Evolutionary conservation across 2,888 invertebrate species (phyloP).

Genomic region (Himalopsyche kuldschensis): DNA sequence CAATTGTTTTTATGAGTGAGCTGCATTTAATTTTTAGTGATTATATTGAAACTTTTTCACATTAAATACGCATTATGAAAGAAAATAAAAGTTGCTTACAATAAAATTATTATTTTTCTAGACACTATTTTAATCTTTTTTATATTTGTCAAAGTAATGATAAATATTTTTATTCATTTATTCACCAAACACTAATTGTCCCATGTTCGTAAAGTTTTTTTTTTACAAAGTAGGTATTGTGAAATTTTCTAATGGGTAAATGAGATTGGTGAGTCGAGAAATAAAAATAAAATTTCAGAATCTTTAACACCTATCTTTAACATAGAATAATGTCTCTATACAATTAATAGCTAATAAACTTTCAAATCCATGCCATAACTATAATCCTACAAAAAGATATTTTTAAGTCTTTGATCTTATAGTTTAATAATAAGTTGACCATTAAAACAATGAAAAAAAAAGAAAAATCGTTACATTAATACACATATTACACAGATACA

Average conservation of each 20-base stretch:
- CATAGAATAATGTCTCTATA: constrained; percentile 19
- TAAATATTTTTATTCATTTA: not conserved
- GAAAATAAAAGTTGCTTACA: not conserved
- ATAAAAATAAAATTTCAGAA: constrained; percentile 26
- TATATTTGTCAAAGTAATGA: not conserved
- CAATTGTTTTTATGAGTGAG: not conserved
- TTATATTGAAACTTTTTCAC: not conserved
- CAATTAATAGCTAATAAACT: constrained; percentile 27
- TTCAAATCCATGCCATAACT: constrained; percentile 34
- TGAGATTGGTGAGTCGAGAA: not conserved
- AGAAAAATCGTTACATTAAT: not conserved
- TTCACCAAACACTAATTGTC: not conserved
- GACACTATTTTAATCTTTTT: not conserved
- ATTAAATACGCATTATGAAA: not conserved
- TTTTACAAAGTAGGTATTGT: not conserved
- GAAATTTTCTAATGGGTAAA: not conserved
- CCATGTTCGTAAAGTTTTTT: not conserved
- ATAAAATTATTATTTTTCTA: not conserved
- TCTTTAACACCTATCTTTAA: constrained; percentile 34
- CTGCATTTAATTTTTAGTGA: not conserved
- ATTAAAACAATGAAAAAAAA: not conserved
- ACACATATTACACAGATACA: not conserved
- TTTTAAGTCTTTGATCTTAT: constrained; percentile 25
- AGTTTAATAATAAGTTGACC: not conserved
- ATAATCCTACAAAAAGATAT: constrained; percentile 26